A percentile compares a stretch with the other conserved stretches of the same genome.
Evolutionary conservation across 2,797 vertebrate genomes (phyloP).

Genomic region (Percopsis omiscomaycus): DNA sequence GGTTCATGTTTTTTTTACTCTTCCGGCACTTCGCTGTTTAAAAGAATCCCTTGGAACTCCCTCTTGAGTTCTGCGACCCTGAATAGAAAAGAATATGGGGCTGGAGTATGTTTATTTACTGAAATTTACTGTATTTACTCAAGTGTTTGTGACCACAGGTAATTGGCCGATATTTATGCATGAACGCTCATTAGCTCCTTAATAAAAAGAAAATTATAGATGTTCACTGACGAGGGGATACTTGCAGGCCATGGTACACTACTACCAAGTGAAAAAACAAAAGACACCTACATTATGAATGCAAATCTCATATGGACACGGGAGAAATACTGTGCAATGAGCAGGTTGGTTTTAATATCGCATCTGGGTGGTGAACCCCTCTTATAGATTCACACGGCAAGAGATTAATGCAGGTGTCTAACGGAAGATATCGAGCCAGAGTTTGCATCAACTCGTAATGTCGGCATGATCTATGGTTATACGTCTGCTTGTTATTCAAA

Average conservation of each 20-base stretch:
- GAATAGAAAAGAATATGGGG: slow-evolving; percentile 35
- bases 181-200: too few species aligned
- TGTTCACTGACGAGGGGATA: too few species aligned
- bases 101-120: not conserved
- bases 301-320: too few species aligned
- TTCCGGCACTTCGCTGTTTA: too few species aligned
- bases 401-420: slow-evolving; percentile 32
- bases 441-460: slow-evolving; percentile 51
- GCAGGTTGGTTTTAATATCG: slow-evolving; percentile 12
- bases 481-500: slow-evolving; percentile 42
- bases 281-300: too few species aligned
- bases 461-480: slow-evolving; percentile 43
- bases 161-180: too few species aligned
- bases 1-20: slow-evolving; percentile 1
- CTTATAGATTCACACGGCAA: slow-evolving; percentile 29
- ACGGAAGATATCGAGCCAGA: slow-evolving; percentile 56
- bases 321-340: too few species aligned
- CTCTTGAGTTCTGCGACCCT: slow-evolving; percentile 24
- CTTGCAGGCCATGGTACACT: too few species aligned
- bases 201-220: too few species aligned
- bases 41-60: not conserved
- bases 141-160: too few species aligned
- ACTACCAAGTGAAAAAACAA: too few species aligned
- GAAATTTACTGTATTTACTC: too few species aligned
- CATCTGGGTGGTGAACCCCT: slow-evolving; percentile 25